phyloP scores from a whole-genome alignment of 2,888 invertebrate genomes.

The Harpalus rubripes region DNA sequence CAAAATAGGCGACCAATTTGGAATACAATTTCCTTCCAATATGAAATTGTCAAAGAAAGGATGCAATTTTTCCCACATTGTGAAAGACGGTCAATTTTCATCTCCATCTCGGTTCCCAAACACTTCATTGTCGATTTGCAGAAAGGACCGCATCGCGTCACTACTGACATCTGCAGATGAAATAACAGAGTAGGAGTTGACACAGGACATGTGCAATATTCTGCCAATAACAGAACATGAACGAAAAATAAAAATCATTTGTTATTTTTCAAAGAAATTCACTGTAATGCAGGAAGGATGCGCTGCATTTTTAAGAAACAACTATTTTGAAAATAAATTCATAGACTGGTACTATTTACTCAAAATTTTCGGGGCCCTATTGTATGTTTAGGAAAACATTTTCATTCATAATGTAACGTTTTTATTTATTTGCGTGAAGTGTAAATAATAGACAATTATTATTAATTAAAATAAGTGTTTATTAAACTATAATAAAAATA shows the following conservation, averaged over 20 bases:
- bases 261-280: background rate
- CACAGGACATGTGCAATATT: background rate
- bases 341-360: no score
- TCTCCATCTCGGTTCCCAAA: background rate
- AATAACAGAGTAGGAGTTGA: background rate
- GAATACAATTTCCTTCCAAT: background rate
- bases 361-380: no score
- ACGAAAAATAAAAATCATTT: background rate
- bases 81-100: conserved; percentile 5
- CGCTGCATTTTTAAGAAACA: background rate
- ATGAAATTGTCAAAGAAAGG: conserved; percentile 2
- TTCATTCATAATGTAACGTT: no score
- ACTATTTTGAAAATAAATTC: background rate
- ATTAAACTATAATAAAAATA: no score
- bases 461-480: no score
- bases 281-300: background rate
- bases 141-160: conserved; percentile 1
- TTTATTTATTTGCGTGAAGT: no score
- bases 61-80: conserved; percentile 2
- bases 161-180: conserved; percentile 5
- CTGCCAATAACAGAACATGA: conserved; percentile 1
- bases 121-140: conserved; percentile 5
- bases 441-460: no score
- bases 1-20: background rate
- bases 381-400: no score